These are phyloP conservation scores for Microplitis manilae DNA, from an alignment of 2,888 invertebrate species.

Conservation along the genomic window DNA sequence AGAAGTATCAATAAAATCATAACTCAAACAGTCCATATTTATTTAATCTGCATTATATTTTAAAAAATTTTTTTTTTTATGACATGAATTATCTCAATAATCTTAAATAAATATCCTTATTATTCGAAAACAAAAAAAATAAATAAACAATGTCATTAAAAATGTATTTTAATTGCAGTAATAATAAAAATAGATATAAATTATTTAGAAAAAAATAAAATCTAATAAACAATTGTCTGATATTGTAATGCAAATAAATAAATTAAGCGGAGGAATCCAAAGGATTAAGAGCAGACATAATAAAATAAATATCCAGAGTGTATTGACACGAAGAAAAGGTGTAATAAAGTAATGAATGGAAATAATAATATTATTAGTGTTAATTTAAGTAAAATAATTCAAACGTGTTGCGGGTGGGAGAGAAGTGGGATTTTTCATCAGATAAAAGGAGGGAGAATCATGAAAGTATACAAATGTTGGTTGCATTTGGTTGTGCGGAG, in stretches of 20 bases:
- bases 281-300: background rate
- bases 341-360: background rate
- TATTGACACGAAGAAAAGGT: background rate
- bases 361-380: background rate
- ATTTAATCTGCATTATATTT: too few species aligned
- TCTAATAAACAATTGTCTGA: too few species aligned
- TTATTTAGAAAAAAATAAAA: too few species aligned
- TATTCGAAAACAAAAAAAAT: too few species aligned
- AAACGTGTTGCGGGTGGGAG: background rate
- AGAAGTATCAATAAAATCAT: too few species aligned
- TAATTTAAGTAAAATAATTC: background rate
- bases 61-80: too few species aligned
- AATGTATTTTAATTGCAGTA: too few species aligned
- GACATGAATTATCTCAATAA: too few species aligned
- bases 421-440: constrained; percentile 8
- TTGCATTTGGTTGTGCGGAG: background rate
- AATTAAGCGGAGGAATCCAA: background rate
- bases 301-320: background rate
- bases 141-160: too few species aligned
- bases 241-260: background rate
- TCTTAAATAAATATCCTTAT: too few species aligned
- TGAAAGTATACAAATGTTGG: background rate
- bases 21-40: too few species aligned
- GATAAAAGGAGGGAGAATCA: background rate
- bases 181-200: too few species aligned